Base-by-base conservation (phyloP, 2,113 vertebrate species). In the Eubucco bourcierii region DNA sequence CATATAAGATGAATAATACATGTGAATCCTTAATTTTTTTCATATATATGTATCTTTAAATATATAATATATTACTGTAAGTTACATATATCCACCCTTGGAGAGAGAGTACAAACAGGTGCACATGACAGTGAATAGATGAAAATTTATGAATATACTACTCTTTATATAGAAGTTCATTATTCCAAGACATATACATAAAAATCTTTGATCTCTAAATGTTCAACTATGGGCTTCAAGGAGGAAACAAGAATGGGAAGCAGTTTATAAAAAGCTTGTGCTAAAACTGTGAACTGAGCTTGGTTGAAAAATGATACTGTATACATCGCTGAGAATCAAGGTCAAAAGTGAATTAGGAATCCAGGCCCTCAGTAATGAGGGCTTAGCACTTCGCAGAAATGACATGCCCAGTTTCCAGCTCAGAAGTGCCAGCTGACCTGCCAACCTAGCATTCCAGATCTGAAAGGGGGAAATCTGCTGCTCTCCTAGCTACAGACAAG, bases 341-440 rank as follows among this genome's bases (percentile, higher is more conserved):
- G 93, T 90, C 90, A 92, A 93, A 92, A 90, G 82, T 93, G 95
- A 95, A 94, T 76, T 80, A 90, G 94, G 94, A 95, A 95, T 94
- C 67, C 84, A 84, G 64, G 61, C 72, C 60, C 88, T 68, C 75
- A 95, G 90, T 96, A 94, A 95, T 73, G 92, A 93, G 95, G 88
- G 95, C 95, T 95, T 95, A 94, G 93, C 93, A 95, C 93, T 93
- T 68, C 93, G 90, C 89, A 95, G 94, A 94, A 94, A 93, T 85
- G 84, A 95, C 87, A 95, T 91, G 87, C 93, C 91, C 90, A 91
- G 91, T 96, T 95, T 95, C 86, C 71, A 94, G 95, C 78, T 73
- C 87, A 86, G 75, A 72, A 91, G 89, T 87, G 94, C 92, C 97
- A 96, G 93, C 94, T 97, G 96, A 97, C 95, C 93, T 95, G 90